Evolutionary conservation across 1,140 invertebrate species (phyloP), one percentile per base, ranked within the genome.

Genomic region (Diorhabda elongata): DNA sequence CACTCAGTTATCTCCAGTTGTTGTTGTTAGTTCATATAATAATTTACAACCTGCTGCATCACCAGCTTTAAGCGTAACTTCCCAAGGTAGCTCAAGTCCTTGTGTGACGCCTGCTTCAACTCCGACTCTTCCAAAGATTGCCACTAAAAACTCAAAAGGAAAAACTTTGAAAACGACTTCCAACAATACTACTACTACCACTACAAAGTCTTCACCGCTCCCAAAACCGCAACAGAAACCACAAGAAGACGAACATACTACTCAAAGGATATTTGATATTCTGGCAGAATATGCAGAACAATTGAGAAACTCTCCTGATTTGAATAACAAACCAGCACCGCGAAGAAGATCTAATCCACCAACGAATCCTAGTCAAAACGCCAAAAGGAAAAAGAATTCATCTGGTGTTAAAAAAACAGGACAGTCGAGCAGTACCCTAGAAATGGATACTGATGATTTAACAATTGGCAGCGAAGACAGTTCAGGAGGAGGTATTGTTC

Each of bases 241-340:
- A 2, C 86, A 91, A 72, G 91, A 93, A 81, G 91, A 92, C 76
- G 91, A 92, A 78, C 89, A 92, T 76, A 92, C 91, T 0, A 90
- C 90, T 2, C 90, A 92, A 77, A 84, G 91, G 64, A 92, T 93
- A 68, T 87, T 92, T 68, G 91, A 91, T 64, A 93, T 93, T 75
- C 79, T 93, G 26, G 90, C 91, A 2, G 89, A 92, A 75, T 93
- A 93, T 79, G 90, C 91, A 57, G 91, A 92, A 74, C 91, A 92
- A 74, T 81, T 92, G 47, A 83, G 91, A 66, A 92, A 92, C 78
- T 92, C 90, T 3, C 91, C 91, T 0, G 91, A 92, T 79, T 75
- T 90, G 11, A 92, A 92, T 77, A 91, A 92, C 78, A 93, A 92
- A 79, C 91, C 91, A 0, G 91, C 91, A 2, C 91, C 90, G 0